A percentile compares a stretch with the other conserved stretches of the same genome.
phyloP scores from a whole-genome alignment of 1,140 invertebrate species.

The Periplaneta americana region DNA sequence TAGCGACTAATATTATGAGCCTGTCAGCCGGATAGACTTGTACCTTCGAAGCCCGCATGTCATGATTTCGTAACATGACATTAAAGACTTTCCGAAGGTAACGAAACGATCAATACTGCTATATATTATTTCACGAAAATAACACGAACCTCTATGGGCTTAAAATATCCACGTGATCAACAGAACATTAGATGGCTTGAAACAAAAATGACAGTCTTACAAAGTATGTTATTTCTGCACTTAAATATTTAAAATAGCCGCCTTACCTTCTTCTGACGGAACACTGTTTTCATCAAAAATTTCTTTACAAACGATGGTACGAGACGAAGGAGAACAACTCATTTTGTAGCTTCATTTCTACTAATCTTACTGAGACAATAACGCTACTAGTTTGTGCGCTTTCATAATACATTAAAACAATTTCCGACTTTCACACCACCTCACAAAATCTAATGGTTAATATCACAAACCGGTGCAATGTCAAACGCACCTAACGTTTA shows the following conservation, averaged over 20 bases:
- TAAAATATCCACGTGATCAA: neutral
- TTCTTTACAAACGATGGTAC: constrained; percentile 66
- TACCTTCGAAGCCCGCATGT: too few species aligned
- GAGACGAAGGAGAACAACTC: constrained; percentile 40
- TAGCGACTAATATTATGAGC: too few species aligned
- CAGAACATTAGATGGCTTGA: neutral
- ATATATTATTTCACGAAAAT: neutral
- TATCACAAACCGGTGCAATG: neutral
- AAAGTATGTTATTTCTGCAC: neutral
- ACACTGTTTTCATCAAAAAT: constrained; percentile 74
- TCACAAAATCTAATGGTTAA: neutral
- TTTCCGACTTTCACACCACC: neutral
- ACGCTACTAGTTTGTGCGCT: neutral
- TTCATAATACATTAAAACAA: neutral
- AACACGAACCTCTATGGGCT: neutral
- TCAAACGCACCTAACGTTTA: too few species aligned
- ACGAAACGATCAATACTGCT: neutral
- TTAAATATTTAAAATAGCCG: neutral
- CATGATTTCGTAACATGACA: too few species aligned
- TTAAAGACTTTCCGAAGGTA: neutral
- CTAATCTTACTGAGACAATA: neutral
- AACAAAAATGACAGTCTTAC: neutral
- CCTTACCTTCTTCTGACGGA: constrained; percentile 68
- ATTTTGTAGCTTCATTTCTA: constrained; percentile 29
- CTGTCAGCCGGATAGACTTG: too few species aligned